Conservation (phyloP, 2,113 vertebrate genomes). For the Pampusana beccarii region DNA sequence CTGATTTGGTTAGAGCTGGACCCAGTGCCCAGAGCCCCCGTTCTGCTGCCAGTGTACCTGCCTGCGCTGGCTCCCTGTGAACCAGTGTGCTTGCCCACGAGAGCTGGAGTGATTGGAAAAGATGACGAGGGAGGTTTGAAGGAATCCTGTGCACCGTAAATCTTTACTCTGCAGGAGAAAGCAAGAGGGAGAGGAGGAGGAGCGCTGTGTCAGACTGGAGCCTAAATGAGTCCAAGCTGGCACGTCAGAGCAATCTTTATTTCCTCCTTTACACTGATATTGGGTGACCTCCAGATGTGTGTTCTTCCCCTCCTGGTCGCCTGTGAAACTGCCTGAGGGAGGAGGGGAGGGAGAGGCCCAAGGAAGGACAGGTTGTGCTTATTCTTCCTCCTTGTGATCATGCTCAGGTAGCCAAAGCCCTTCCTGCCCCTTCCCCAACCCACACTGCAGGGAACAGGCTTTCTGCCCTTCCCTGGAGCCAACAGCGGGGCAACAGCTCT, state of each 20-base stretch:
- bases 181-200: constrained; percentile 44
- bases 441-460: not conserved
- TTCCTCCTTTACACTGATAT: constrained; percentile 26
- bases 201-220: constrained; percentile 34
- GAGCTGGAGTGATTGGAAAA: not conserved
- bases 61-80: not conserved
- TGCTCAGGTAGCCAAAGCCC: not conserved
- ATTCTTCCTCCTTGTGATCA: not conserved
- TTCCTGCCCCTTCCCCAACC: not conserved
- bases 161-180: constrained; percentile 25
- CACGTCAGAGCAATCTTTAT: not conserved
- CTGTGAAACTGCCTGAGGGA: constrained; percentile 41
- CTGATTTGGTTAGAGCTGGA: not conserved
- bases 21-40: not conserved
- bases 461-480: not conserved
- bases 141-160: constrained; percentile 9
- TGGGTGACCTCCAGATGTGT: constrained; percentile 49
- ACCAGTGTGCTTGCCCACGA: not conserved
- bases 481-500: not conserved
- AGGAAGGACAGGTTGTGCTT: not conserved
- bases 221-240: not conserved
- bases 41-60: not conserved
- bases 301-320: constrained; percentile 29
- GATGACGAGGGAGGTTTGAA: constrained; percentile 40
- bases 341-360: not conserved